Evolutionary conservation across 2,797 vertebrate genomes (phyloP).

Genomic region (Halcyon badia): DNA sequence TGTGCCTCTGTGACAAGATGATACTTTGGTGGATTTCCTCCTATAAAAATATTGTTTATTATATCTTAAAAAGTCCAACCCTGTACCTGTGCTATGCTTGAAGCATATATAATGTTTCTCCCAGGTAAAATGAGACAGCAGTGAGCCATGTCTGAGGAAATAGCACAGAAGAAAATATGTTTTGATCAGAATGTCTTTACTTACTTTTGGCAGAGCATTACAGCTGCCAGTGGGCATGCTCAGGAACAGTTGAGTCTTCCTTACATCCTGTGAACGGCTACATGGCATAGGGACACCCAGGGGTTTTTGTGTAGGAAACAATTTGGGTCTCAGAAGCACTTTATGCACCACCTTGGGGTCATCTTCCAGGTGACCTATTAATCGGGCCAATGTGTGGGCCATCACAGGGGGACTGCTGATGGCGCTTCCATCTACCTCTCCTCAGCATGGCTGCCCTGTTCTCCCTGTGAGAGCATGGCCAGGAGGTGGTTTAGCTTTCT

Average conservation of each 20-base stretch:
- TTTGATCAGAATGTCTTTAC: neutral
- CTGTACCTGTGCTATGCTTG: neutral
- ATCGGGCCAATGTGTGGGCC: neutral
- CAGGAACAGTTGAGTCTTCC: neutral
- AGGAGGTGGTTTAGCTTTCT: neutral
- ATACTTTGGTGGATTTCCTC: neutral
- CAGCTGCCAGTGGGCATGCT: neutral
- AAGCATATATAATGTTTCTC: neutral
- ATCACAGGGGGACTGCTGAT: fast-evolving
- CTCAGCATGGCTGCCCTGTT: fast-evolving
- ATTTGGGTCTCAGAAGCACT: neutral
- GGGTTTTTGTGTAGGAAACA: fast-evolving
- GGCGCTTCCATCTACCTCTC: neutral
- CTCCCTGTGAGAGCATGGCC: fast-evolving
- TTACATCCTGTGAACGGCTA: neutral
- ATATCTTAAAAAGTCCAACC: neutral
- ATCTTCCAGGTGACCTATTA: neutral
- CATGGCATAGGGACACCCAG: neutral
- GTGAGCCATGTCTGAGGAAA: neutral
- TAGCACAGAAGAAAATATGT: neutral
- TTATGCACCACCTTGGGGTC: neutral
- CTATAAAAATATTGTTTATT: neutral
- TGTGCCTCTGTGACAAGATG: neutral
- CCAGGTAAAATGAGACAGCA: neutral
- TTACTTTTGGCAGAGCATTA: neutral